Conservation (phyloP, 1,140 invertebrate genomes). For the Eueides isabella region DNA sequence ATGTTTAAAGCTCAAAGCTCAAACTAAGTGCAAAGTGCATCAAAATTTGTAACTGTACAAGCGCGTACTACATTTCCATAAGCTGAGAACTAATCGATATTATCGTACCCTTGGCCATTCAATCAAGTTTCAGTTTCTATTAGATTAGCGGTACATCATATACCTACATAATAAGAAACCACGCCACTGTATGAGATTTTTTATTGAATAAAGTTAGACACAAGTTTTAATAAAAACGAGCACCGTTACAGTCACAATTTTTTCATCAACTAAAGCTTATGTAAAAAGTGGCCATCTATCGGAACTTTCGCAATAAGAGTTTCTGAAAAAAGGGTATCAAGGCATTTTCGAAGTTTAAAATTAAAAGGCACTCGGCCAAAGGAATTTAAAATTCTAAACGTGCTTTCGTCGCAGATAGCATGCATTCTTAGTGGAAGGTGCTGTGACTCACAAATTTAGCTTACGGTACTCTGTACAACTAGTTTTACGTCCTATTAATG, state of each 20-base stretch:
- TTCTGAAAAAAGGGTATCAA: constrained; percentile 1
- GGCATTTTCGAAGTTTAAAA: constrained; percentile 19
- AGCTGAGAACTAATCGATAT: not conserved
- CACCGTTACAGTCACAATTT: not conserved
- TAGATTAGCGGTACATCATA: not conserved
- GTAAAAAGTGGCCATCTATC: not conserved
- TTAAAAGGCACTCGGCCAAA: not conserved
- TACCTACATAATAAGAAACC: not conserved
- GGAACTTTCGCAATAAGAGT: not conserved
- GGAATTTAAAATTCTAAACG: constrained; percentile 30
- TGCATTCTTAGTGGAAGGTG: constrained; percentile 23
- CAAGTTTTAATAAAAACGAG: not conserved
- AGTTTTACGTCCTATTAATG: constrained; percentile 28
- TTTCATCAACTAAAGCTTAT: not conserved
- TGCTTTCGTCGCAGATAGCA: constrained; percentile 22
- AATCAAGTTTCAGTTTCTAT: not conserved
- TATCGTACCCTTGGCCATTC: not conserved
- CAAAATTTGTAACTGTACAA: constrained; percentile 1
- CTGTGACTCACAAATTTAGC: constrained; percentile 25
- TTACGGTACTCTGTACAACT: constrained; percentile 34
- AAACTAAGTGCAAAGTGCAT: constrained; percentile 17
- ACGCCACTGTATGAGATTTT: not conserved
- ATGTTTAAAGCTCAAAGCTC: constrained; percentile 24
- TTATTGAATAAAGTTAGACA: constrained; percentile 4
- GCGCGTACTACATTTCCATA: not conserved